Evolutionary conservation across 1,140 invertebrate species (phyloP), one percentile per base, ranked within the genome.

Genomic region (Cepaea nemoralis): DNA sequence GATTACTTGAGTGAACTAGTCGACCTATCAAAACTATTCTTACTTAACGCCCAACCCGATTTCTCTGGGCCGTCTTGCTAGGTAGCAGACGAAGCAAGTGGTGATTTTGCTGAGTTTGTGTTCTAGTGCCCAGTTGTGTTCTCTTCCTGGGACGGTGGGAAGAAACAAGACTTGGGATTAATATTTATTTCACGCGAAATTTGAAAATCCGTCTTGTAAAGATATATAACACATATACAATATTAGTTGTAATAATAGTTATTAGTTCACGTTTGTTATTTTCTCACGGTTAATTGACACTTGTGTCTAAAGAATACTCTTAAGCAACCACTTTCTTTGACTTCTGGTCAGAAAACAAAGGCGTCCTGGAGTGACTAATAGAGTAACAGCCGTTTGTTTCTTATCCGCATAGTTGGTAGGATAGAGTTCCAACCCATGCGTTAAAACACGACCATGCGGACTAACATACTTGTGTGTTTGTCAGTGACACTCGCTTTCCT

Each of bases 1-100:
- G 59, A 63, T 63, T 27, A 63, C 59, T 63, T 63, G 59, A 63
- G 27, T 31, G 59, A 63, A 63, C 59, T 63, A 63, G 16, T 27
- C 59, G 59, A 63, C 59, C 59, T 63, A 63, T 63, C n/a, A 63
- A 63, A 63, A 63, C 59, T 31, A 63, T 63, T 63, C 59, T 63
- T 14, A 63, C 59, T 63, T 55, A n/a, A 55, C 50, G n/a, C 59
- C 50, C 59, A 31, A 63, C 59, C 59, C 59, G 59, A 63, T 63
- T 63, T 63, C n/a, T 63, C 59, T 63, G 59, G n/a, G n/a, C 27
- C 59, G 27, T 63, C 27, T 63, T 6, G 3, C 59, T 63, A 6
- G n/a, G n/a, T 63, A 63, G 59, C 59, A 63, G n/a, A 63, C n/a
- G 59, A 27, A n/a, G 59, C 59, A 63, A 31, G 59, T 31, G 59